phyloP scores from a whole-genome alignment of 2,888 invertebrate genomes.

The Trichogramma evanescens region DNA sequence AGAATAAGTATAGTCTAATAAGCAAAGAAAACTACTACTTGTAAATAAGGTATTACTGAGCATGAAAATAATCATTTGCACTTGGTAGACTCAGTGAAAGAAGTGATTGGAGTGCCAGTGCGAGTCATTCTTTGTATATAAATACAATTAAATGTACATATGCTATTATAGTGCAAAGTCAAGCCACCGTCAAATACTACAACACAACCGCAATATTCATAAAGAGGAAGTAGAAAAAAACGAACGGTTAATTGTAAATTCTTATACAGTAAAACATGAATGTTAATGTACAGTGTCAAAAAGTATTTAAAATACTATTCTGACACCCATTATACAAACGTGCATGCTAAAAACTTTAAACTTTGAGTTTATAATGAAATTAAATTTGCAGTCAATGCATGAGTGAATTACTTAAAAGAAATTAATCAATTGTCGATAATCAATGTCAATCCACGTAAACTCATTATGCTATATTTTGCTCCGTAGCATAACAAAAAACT shows the following conservation, averaged over 20 bases:
- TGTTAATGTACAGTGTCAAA: conserved; percentile 13
- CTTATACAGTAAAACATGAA: not conserved
- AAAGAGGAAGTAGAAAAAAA: conserved; percentile 7
- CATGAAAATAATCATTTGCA: conserved; percentile 36
- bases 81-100: conserved; percentile 39
- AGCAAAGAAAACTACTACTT: conserved; percentile 37
- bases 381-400: not conserved
- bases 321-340: conserved; percentile 22
- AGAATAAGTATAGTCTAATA: conserved; percentile 35
- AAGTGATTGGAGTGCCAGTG: conserved; percentile 41
- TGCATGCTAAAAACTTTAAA: conserved; percentile 15
- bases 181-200: conserved; percentile 34
- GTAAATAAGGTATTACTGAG: conserved; percentile 43
- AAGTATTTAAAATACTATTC: conserved; percentile 15
- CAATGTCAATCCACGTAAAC: conserved; percentile 18
- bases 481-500: conserved; percentile 16
- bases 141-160: conserved; percentile 47
- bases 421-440: conserved; percentile 20
- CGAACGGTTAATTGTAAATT: conserved; percentile 15
- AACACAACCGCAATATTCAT: not conserved
- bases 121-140: conserved; percentile 47
- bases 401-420: conserved; percentile 4
- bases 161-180: conserved; percentile 39
- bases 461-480: conserved; percentile 13
- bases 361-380: conserved; percentile 13